phyloP scores from a whole-genome alignment of 1,140 invertebrate genomes.

The Drosophila arawakana region DNA sequence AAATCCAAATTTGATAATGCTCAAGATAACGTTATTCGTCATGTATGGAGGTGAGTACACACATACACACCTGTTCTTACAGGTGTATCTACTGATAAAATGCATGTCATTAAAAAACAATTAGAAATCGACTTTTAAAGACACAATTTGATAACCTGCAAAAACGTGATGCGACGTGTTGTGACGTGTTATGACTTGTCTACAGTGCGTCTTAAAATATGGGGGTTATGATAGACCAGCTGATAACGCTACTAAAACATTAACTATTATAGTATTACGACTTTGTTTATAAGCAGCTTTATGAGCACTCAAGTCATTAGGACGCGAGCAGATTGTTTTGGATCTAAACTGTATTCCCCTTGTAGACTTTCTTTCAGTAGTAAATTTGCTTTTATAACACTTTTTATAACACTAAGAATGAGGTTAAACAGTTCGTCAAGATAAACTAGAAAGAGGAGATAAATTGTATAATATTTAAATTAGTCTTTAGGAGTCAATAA shows the following conservation, averaged over 20 bases:
- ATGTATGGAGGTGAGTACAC: slow-evolving; percentile 89
- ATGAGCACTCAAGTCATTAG: slow-evolving; percentile 17
- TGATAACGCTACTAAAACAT: slow-evolving; percentile 30
- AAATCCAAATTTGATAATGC: slow-evolving; percentile 90
- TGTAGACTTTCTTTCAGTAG: neutral
- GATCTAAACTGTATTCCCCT: neutral
- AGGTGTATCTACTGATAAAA: neutral
- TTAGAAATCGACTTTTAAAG: slow-evolving; percentile 43
- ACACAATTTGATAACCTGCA: slow-evolving; percentile 29
- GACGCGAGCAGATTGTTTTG: neutral
- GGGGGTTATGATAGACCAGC: slow-evolving; percentile 20
- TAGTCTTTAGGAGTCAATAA: too few species aligned
- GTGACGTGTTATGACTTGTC: neutral
- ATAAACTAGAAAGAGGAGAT: too few species aligned
- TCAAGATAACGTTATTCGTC: slow-evolving; percentile 92
- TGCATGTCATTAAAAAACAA: slow-evolving; percentile 62
- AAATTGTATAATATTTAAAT: too few species aligned
- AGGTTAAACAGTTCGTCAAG: too few species aligned
- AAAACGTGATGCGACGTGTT: neutral
- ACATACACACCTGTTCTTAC: neutral
- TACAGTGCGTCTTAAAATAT: neutral
- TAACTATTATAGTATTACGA: slow-evolving; percentile 37
- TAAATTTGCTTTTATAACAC: neutral
- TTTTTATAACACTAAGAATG: too few species aligned
- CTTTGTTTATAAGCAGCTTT: slow-evolving; percentile 23